Percentiles rank a stretch among this genome's conserved stretches.
Evolutionary conservation across 1,140 invertebrate species (phyloP).

Genomic region (Drosophila melanica): DNA sequence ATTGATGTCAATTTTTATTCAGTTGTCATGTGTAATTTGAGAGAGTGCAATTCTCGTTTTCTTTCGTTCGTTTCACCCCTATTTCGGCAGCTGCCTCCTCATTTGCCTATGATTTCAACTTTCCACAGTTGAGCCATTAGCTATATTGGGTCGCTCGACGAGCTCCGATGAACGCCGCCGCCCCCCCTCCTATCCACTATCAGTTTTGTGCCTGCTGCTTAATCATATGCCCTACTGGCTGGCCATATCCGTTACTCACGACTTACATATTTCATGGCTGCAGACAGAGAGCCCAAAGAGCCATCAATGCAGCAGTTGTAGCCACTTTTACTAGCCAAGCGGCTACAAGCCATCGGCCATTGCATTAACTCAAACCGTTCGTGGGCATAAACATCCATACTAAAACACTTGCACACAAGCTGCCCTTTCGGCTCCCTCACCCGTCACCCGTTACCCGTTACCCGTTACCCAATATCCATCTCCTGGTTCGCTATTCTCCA

Average conservation of each 20-base stretch:
- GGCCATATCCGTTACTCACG: conserved; percentile 24
- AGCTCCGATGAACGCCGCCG: conserved; percentile 43
- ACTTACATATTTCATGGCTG: conserved; percentile 39
- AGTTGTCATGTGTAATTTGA: conserved; percentile 28
- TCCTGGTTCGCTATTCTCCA: background rate
- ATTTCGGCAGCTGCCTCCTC: conserved; percentile 28
- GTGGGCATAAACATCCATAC: conserved; percentile 56
- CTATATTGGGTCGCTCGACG: conserved; percentile 53
- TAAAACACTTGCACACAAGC: conserved; percentile 50
- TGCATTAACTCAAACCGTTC: conserved; percentile 67
- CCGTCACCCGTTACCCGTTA: background rate
- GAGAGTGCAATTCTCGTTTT: conserved; percentile 5
- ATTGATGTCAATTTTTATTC: conserved; percentile 15
- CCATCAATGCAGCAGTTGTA: conserved; percentile 40
- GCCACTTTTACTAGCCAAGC: conserved; percentile 50
- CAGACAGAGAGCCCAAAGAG: background rate
- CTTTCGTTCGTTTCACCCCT: background rate
- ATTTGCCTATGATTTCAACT: conserved; percentile 41
- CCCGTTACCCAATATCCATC: background rate
- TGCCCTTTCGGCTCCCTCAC: conserved; percentile 11
- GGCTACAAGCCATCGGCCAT: conserved; percentile 43
- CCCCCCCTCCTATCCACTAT: conserved; percentile 2
- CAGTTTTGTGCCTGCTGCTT: conserved; percentile 11
- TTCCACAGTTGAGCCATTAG: conserved; percentile 50
- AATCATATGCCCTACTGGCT: conserved; percentile 27